These are phyloP conservation scores for Brachionus sp. DNA, from an alignment of 1,140 invertebrate genomes.

Conservation along the genomic window DNA sequence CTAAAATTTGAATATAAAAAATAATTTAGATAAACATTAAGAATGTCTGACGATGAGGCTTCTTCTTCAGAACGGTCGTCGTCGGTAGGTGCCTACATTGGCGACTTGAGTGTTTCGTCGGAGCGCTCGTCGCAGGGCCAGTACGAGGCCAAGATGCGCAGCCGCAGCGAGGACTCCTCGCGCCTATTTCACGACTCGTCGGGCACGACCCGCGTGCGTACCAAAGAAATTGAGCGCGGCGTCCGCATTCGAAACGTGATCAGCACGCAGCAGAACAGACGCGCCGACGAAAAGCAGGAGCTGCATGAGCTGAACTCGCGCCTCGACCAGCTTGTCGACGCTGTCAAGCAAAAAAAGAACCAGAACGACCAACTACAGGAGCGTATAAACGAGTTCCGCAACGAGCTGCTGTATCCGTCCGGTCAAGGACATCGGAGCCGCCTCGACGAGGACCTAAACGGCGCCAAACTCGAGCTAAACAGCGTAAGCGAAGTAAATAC, in stretches of 20 bases:
- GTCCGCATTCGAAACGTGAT: neutral
- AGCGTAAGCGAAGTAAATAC: conserved; percentile 21
- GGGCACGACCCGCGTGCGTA: neutral
- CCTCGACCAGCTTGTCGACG: conserved; percentile 36
- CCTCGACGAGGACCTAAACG: neutral
- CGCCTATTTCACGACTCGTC: neutral
- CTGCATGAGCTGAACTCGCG: conserved; percentile 19
- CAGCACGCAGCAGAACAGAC: neutral
- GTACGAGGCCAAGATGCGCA: neutral
- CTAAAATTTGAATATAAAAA: too few species aligned
- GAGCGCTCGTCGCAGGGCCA: neutral
- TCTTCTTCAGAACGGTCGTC: conserved; percentile 20
- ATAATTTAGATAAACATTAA: neutral
- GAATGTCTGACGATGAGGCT: conserved; percentile 36
- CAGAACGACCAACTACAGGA: conserved; percentile 37
- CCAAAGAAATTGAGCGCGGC: conserved; percentile 26
- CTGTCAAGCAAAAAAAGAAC: conserved; percentile 1
- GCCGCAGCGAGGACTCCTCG: neutral
- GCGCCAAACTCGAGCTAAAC: neutral
- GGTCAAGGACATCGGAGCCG: neutral
- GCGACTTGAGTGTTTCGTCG: neutral
- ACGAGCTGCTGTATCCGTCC: neutral
- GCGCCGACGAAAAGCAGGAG: conserved; percentile 24
- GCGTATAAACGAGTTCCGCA: neutral
- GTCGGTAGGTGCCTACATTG: neutral